Evolutionary conservation across 1,140 invertebrate species (phyloP).

Genomic region (Brachystomella parvula): DNA sequence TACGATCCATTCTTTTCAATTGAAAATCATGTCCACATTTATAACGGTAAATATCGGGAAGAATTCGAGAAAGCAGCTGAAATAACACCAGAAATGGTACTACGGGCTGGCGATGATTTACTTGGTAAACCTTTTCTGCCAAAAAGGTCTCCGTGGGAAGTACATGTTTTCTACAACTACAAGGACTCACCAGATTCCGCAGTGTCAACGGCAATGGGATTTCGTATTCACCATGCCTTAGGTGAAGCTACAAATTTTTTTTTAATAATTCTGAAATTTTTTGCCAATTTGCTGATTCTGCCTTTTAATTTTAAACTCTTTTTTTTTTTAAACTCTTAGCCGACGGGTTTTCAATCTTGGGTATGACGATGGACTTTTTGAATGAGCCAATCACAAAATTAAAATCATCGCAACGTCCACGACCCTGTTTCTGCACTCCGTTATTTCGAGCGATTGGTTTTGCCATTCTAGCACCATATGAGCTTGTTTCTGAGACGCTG

Average conservation of each 20-base stretch:
- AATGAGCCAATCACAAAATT: background rate
- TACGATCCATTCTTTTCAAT: background rate
- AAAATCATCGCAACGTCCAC: background rate
- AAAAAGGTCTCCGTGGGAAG: background rate
- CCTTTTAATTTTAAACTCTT: background rate
- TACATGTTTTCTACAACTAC: slow-evolving; percentile 2
- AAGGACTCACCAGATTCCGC: background rate
- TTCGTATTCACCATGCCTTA: background rate
- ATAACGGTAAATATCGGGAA: background rate
- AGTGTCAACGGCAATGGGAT: background rate
- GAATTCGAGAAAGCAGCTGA: background rate
- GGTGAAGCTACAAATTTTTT: background rate
- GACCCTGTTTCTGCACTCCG: background rate
- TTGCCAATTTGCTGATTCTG: background rate
- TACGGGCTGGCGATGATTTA: background rate
- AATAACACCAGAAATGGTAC: background rate
- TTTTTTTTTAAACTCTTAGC: background rate
- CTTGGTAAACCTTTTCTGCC: background rate
- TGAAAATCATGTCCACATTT: background rate
- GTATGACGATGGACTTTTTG: background rate
- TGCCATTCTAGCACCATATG: background rate
- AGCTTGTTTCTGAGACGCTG: slow-evolving; percentile 4
- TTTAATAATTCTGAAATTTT: background rate
- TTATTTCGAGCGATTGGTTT: background rate
- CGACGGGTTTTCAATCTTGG: background rate